Evolutionary conservation across 2,113 vertebrate species (phyloP), one percentile per base, ranked within the genome.

Genomic region (Pachycephala philippinensis): DNA sequence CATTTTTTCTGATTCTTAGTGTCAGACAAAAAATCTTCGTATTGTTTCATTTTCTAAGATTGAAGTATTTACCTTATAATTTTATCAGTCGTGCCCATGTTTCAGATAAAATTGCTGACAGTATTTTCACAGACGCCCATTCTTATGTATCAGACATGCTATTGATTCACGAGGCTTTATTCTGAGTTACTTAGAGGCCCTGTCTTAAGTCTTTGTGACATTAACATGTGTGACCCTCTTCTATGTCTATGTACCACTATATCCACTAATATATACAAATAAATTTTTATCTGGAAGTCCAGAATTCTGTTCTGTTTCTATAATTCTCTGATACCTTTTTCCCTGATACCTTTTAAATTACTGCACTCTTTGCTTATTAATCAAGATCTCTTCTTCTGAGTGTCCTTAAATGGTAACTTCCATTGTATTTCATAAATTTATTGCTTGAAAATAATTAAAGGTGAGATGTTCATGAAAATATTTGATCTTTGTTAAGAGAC

Each of bases 211-310:
- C 9, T 85, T 61, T 68, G 11, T 53, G 66, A 42, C 13, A 61
- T 10, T 11, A 15, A 59, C 3, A 13, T 44, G 22, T 35, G 18
- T 1, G 1, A 45, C 9, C 4, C 33, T 50, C 10, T 53, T 70
- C 37, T 44, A 9, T 1, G 1, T 20, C 40, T 17, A 1, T 26
- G 10, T 23, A 27, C 13, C 69, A 54, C 2, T 61, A 33, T 21
- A 47, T 8, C 9, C 6, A 65, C 2, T 35, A 31, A 60, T 40
- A 40, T 3, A 26, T 8, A 28, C 9, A 75, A 45, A 53, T 26
- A n/a, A 2, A 13, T 74, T 37, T 68, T 47, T 53, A 10, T 30
- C 31, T 72, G 10, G 5, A 40, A 53, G 6, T 31, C 30, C 20
- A 75, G 17, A 12, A 21, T 78, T 60, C 9, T 75, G 5, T 44